Base-by-base conservation (phyloP, 1,140 invertebrate species). In the Prorops nasuta region DNA sequence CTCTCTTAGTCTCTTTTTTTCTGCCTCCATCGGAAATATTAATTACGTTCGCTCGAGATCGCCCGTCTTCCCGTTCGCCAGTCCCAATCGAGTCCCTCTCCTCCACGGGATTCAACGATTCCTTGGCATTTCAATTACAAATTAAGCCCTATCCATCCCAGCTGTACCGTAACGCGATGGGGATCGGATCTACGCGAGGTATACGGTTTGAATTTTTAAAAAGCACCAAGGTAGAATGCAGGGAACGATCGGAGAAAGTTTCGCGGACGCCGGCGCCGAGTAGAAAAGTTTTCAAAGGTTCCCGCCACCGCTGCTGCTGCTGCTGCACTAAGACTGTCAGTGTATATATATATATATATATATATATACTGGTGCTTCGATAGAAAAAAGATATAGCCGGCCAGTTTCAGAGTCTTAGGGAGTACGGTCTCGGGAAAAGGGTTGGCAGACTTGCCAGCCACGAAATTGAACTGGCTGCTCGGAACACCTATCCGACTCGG, bases 181-280 rank as follows among this genome's bases (percentile, higher is more conserved):
- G n/a, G n/a, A n/a, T n/a, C n/a, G n/a, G n/a, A n/a, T n/a, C n/a
- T n/a, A n/a, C n/a, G n/a, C n/a, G n/a, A n/a, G n/a, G 40, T 21
- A 18, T 8, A 32, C 41, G 49, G 49, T 49, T 52, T 63, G 55
- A 63, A 63, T 63, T 63, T 63, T 63, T 63, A 61, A 63, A 63
- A 57, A 54, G 58, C 59, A 58, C 49, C 43, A 28, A 35, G 51
- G 38, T 32, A n/a, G n/a, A 49, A 61, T 22, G 34, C 45, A 32
- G 48, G 40, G 50, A 58, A 56, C 59, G 56, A 58, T 63, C 56
- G n/a, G n/a, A 40, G 61, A 63, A 63, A 63, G 60, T 63, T 63
- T 63, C 39, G 50, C 54, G 38, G 56, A 56, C 51, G 56, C 35
- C 35, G 56, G 53, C 51, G 56, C 35, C 48, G 56, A 63, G 59